These are phyloP conservation scores for Buathra laborator DNA, from an alignment of 2,888 invertebrate genomes.

Conservation along the genomic window DNA sequence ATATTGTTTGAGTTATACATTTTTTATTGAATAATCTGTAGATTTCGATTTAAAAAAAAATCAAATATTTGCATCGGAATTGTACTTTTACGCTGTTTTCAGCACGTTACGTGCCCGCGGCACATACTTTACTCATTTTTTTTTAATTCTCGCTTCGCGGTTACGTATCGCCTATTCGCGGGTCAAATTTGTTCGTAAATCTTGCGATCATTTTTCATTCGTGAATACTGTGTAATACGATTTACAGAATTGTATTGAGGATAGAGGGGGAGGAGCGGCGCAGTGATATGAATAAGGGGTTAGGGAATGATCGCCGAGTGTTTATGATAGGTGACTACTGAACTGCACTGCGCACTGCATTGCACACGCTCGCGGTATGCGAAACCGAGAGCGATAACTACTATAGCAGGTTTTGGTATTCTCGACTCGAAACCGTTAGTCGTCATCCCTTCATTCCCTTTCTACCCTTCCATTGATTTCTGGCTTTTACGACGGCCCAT, in stretches of 20 bases:
- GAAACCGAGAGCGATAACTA: neutral
- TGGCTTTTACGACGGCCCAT: constrained; percentile 50
- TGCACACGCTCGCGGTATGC: constrained; percentile 8
- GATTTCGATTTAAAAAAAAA: too few relatives aligned
- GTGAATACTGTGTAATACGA: constrained; percentile 17
- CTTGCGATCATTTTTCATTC: constrained; percentile 29
- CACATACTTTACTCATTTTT: too few relatives aligned
- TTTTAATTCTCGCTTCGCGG: neutral
- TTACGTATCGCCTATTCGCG: constrained; percentile 8
- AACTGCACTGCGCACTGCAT: constrained; percentile 31
- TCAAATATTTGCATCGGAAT: too few relatives aligned
- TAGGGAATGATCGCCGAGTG: constrained; percentile 20
- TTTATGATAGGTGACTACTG: constrained; percentile 39
- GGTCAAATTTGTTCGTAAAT: constrained; percentile 17
- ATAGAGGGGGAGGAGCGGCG: neutral
- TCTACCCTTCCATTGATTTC: constrained; percentile 58
- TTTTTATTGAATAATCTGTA: too few relatives aligned
- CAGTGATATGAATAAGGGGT: constrained; percentile 6
- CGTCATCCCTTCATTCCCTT: constrained; percentile 9
- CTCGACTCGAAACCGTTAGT: constrained; percentile 37
- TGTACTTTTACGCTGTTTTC: too few relatives aligned
- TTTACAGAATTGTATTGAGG: constrained; percentile 12
- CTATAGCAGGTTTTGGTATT: constrained; percentile 8
- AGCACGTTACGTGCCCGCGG: too few relatives aligned
- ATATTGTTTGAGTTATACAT: too few relatives aligned